These are phyloP conservation scores for Bombylius major DNA, from an alignment of 2,888 invertebrate species.

Conservation along the genomic window DNA sequence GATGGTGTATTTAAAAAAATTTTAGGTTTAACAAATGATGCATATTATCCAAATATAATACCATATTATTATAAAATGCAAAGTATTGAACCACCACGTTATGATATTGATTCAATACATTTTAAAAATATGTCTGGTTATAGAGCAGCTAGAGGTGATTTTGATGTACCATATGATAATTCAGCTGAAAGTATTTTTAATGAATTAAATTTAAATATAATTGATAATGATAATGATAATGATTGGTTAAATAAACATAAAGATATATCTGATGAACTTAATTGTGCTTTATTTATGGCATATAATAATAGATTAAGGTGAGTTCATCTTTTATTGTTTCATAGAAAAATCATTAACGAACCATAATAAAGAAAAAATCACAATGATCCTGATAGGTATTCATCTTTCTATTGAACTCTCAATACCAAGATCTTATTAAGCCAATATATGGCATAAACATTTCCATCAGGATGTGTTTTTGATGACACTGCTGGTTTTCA, in stretches of 20 bases:
- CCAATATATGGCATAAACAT: no score
- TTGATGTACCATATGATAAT: conserved; percentile 70
- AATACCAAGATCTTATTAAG: no score
- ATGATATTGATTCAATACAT: conserved; percentile 38
- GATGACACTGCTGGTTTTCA: no score
- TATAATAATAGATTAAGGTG: conserved; percentile 58
- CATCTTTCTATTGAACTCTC: no score
- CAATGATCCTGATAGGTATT: no score
- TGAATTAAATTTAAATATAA: conserved; percentile 27
- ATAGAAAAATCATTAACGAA: no score
- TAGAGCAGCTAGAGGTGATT: conserved; percentile 74
- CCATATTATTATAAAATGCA: conserved; percentile 54
- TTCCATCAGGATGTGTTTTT: no score
- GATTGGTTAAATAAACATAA: conserved; percentile 29
- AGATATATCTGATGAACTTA: conserved; percentile 48
- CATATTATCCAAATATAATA: conserved; percentile 44
- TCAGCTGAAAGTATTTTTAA: conserved; percentile 61
- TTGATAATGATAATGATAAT: conserved; percentile 22
- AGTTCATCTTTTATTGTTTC: conserved; percentile 7
- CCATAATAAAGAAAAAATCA: no score
- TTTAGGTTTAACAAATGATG: conserved; percentile 44
- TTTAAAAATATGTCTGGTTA: conserved; percentile 66
- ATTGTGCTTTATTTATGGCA: conserved; percentile 55
- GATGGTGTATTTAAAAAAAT: conserved; percentile 51
- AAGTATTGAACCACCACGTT: conserved; percentile 62